Conservation (phyloP, 2,888 invertebrate species). For the Scaeva pyrastri region DNA sequence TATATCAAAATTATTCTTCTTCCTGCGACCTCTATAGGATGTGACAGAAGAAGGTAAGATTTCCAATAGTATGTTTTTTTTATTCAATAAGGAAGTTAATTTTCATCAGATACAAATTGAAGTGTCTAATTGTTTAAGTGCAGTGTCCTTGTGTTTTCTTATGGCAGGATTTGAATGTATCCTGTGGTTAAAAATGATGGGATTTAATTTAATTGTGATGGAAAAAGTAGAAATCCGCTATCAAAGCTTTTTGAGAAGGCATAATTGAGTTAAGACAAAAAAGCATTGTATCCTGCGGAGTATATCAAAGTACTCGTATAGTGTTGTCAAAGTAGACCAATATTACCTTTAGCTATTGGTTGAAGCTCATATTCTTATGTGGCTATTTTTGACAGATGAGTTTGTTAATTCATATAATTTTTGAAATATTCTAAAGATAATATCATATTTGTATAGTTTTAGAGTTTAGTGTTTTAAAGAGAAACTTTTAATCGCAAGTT, state of each 20-base stretch:
- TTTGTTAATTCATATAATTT: too few relatives aligned
- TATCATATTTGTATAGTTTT: too few relatives aligned
- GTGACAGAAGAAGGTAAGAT: too few relatives aligned
- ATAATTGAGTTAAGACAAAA: neutral
- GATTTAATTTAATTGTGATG: conserved; percentile 39
- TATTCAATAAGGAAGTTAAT: conserved; percentile 50
- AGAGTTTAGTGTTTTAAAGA: too few relatives aligned
- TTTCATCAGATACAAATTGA: conserved; percentile 48
- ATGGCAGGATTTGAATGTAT: neutral
- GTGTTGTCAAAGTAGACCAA: neutral
- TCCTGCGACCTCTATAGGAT: neutral
- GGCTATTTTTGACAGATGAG: too few relatives aligned
- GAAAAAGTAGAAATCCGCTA: neutral
- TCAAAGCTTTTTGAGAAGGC: neutral
- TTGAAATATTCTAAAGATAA: too few relatives aligned
- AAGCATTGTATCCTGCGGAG: too few relatives aligned
- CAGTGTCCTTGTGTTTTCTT: conserved; percentile 15
- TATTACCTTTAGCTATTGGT: too few relatives aligned
- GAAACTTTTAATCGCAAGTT: too few relatives aligned
- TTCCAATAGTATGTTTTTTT: conserved; percentile 27
- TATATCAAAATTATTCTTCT: conserved; percentile 50
- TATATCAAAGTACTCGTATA: too few relatives aligned
- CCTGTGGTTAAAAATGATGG: conserved; percentile 21
- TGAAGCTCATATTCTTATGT: too few relatives aligned
- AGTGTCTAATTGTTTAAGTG: conserved; percentile 70